These are phyloP conservation scores for Octodonta nipae DNA, from an alignment of 2,888 invertebrate species.

Conservation along the genomic window DNA sequence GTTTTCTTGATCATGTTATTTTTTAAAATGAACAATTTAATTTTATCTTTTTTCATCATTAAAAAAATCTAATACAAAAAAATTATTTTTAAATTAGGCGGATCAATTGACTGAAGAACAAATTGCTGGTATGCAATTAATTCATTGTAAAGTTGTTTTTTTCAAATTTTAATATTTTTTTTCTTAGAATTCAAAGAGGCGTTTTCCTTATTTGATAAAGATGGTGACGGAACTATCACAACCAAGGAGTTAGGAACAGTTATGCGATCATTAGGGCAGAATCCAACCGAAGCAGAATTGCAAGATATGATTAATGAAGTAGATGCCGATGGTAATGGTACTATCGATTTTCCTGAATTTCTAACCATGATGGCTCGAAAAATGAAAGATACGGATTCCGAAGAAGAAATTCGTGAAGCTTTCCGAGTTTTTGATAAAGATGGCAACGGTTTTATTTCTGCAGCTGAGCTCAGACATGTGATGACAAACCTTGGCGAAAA, in stretches of 20 bases:
- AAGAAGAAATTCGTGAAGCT: conserved; percentile 63
- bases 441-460: conserved; percentile 91
- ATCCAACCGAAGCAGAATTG: conserved; percentile 92
- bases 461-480: conserved; percentile 85
- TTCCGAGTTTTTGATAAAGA: conserved; percentile 95
- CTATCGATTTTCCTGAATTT: conserved; percentile 40
- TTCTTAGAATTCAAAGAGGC: conserved; percentile 10
- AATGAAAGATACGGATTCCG: conserved; percentile 96
- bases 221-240: conserved; percentile 94
- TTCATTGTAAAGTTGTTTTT: no score
- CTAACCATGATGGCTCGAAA: conserved; percentile 98
- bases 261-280: conserved; percentile 90
- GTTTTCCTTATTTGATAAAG: conserved; percentile 94
- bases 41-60: no score
- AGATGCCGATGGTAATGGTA: conserved; percentile 71
- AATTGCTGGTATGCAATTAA: no score
- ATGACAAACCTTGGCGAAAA: conserved; percentile 78
- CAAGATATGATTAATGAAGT: conserved; percentile 98
- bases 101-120: conserved; percentile 73
- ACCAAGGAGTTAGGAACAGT: conserved; percentile 94
- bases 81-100: no score
- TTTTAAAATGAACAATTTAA: no score
- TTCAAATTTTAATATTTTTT: no score
- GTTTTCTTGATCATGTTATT: no score
- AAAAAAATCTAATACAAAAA: no score